A percentile compares a stretch with the other conserved stretches of the same genome.
phyloP scores from a whole-genome alignment of 2,888 invertebrate species.

The Nowickia ferox region DNA sequence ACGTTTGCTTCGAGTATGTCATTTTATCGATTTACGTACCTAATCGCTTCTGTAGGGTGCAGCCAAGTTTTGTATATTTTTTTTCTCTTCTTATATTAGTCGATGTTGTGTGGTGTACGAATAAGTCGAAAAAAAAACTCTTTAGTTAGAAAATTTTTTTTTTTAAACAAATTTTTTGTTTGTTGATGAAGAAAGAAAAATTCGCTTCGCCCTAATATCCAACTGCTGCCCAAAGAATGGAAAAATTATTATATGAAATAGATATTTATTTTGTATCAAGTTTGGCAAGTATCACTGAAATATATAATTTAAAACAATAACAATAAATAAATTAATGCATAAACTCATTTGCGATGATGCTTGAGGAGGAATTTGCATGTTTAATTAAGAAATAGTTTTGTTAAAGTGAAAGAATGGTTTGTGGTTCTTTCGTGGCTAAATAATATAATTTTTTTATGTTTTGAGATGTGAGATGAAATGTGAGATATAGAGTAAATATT shows the following conservation, averaged over 20 bases:
- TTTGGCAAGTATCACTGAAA: slow-evolving; percentile 30
- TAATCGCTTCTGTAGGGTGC: too few relatives aligned
- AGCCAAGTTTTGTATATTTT: too few relatives aligned
- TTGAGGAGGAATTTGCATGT: slow-evolving; percentile 15
- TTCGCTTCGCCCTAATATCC: neutral
- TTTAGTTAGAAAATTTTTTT: too few relatives aligned
- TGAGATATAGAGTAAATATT: too few relatives aligned
- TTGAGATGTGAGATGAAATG: too few relatives aligned
- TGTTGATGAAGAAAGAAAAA: neutral
- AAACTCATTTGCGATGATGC: neutral
- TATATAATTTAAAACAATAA: slow-evolving; percentile 9
- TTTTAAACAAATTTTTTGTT: too few relatives aligned
- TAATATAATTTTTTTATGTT: too few relatives aligned
- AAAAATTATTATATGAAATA: slow-evolving; percentile 4
- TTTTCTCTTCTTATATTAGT: too few relatives aligned
- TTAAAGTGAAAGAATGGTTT: neutral
- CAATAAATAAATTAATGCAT: neutral
- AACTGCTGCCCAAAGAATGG: neutral
- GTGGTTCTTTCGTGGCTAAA: neutral
- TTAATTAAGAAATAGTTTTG: neutral
- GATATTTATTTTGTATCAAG: slow-evolving; percentile 16
- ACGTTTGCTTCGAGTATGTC: too few relatives aligned
- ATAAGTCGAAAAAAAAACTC: too few relatives aligned
- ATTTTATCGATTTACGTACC: too few relatives aligned
- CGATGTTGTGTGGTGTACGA: too few relatives aligned